phyloP scores from a whole-genome alignment of 2,888 invertebrate genomes.

The Psylliodes chrysocephalus region DNA sequence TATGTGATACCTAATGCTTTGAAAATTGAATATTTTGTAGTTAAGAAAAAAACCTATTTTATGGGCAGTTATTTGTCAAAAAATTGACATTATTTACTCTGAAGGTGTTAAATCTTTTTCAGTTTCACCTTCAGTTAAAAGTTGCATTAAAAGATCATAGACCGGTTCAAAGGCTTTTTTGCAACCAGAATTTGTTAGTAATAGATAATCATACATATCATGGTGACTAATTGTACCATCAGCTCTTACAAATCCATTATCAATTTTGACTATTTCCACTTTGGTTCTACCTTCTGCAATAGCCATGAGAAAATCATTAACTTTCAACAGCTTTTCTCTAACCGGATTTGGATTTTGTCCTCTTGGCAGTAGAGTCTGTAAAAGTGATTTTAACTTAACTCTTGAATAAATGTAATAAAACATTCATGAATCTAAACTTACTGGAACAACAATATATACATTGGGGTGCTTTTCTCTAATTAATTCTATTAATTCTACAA shows the following conservation, averaged over 20 bases:
- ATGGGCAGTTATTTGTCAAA: background rate
- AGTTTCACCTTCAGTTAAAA: constrained; percentile 79
- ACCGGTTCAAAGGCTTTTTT: constrained; percentile 88
- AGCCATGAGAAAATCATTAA: constrained; percentile 78
- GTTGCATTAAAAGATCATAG: constrained; percentile 80
- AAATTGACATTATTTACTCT: background rate
- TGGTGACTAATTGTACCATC: constrained; percentile 85
- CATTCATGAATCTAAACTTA: constrained; percentile 70
- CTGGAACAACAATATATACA: constrained; percentile 86
- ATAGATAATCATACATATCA: constrained; percentile 93
- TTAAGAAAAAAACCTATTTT: background rate
- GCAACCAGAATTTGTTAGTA: constrained; percentile 87
- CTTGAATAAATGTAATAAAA: too few species aligned
- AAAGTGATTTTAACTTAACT: constrained; percentile 48
- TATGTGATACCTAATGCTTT: too few species aligned
- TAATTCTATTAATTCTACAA: constrained; percentile 78
- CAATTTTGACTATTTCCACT: constrained; percentile 82
- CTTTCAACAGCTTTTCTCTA: constrained; percentile 79
- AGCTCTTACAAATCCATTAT: constrained; percentile 80
- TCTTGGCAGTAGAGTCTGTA: constrained; percentile 87
- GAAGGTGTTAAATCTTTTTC: constrained; percentile 77
- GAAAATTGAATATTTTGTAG: background rate
- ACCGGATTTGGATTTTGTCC: constrained; percentile 86
- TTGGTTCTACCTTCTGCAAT: constrained; percentile 71
- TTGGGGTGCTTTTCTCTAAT: constrained; percentile 82